Evolutionary conservation across 2,888 invertebrate species (phyloP).

Genomic region (Drosophila neutralis): DNA sequence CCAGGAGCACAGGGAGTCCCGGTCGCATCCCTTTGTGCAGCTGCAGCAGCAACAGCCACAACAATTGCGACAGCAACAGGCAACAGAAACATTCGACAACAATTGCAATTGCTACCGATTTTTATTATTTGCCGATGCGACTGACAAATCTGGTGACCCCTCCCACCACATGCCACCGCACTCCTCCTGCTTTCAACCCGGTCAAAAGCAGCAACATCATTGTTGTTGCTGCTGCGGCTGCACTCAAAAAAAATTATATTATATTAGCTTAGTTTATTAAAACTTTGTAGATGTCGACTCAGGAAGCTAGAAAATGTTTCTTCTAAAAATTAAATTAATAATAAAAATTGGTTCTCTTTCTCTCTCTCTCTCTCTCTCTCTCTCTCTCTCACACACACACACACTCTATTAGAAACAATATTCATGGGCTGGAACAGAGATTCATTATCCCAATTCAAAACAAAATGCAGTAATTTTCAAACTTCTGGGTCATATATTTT

Average conservation of each 20-base stretch:
- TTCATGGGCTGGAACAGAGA: background rate
- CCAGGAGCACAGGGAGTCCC: slow-evolving; percentile 34
- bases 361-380: background rate
- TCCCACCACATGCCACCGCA: slow-evolving; percentile 1
- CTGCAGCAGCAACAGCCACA: slow-evolving; percentile 28
- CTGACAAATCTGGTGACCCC: slow-evolving; percentile 36
- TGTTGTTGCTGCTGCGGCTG: slow-evolving; percentile 20
- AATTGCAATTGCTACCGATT: slow-evolving; percentile 81
- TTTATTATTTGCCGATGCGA: slow-evolving; percentile 67
- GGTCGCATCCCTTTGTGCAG: slow-evolving; percentile 64
- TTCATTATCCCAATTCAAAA: background rate
- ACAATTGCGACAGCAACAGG: slow-evolving; percentile 17
- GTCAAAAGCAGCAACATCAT: slow-evolving; percentile 10
- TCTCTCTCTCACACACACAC: no score
- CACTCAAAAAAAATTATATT: background rate
- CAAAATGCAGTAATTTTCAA: background rate
- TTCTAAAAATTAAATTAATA: background rate
- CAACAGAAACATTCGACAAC: slow-evolving; percentile 63
- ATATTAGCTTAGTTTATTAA: background rate
- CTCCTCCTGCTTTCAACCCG: background rate
- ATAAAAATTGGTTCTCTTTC: background rate
- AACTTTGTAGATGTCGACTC: background rate
- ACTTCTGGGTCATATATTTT: background rate
- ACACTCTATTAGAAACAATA: background rate
- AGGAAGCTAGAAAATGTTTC: background rate